Percentiles rank a stretch among this genome's conserved stretches.
Conservation (phyloP, 2,888 invertebrate genomes). For the Mantis religiosa region DNA sequence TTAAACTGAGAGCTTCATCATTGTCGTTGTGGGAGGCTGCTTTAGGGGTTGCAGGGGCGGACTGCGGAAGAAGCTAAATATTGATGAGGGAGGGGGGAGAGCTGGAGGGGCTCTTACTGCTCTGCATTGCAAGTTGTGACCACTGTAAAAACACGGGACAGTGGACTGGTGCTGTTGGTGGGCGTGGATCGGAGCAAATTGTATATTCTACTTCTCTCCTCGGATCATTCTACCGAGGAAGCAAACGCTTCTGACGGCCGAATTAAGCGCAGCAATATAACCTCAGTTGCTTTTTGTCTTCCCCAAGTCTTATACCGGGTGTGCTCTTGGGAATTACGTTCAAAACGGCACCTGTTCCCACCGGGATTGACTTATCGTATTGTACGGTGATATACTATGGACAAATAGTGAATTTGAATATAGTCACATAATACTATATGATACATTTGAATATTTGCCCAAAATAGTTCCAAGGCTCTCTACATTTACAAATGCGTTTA, state of each 20-base stretch:
- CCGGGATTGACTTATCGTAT: too few species aligned
- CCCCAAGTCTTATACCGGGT: not conserved
- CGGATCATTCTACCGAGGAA: not conserved
- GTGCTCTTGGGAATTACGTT: not conserved
- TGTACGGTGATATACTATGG: too few species aligned
- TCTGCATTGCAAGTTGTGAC: conserved; percentile 16
- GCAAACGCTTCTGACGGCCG: not conserved
- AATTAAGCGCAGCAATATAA: not conserved
- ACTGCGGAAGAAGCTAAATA: conserved; percentile 8
- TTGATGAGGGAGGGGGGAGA: not conserved
- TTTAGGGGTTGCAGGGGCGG: conserved; percentile 2
- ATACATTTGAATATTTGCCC: too few species aligned
- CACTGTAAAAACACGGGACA: conserved; percentile 4
- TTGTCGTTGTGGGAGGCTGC: conserved; percentile 8
- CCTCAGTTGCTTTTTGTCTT: not conserved
- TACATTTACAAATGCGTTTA: too few species aligned
- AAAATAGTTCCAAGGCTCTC: too few species aligned
- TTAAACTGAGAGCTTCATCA: conserved; percentile 13
- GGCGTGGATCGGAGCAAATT: not conserved
- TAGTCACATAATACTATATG: too few species aligned
- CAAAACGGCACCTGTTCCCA: too few species aligned
- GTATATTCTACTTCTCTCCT: not conserved
- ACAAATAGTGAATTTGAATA: too few species aligned
- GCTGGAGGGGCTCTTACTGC: not conserved
- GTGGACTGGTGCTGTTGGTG: not conserved